Percentiles rank a stretch among this genome's conserved stretches.
Conservation (phyloP, 2,113 vertebrate genomes). For the Lophotis ruficrista region DNA sequence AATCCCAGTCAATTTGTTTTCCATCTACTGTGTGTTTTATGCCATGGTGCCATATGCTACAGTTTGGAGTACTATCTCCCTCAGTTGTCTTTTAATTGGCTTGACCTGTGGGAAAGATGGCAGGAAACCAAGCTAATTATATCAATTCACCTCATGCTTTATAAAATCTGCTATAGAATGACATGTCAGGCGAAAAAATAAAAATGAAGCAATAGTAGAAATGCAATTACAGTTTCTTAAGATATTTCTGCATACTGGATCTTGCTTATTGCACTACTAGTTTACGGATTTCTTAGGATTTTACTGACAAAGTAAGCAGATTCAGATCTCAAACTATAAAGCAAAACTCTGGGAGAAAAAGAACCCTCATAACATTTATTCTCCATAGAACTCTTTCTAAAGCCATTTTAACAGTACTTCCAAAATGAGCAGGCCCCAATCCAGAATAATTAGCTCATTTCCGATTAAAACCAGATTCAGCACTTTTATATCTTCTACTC, state of each 20-base stretch:
- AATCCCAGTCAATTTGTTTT: slow-evolving; percentile 54
- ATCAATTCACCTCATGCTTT: slow-evolving; percentile 60
- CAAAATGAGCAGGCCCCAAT: background rate
- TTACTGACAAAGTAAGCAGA: background rate
- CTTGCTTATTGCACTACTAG: background rate
- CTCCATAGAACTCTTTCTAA: background rate
- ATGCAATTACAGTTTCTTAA: background rate
- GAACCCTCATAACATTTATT: background rate
- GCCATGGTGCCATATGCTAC: slow-evolving; percentile 68
- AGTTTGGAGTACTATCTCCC: slow-evolving; percentile 56
- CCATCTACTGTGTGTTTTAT: slow-evolving; percentile 39
- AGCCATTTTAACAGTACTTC: background rate
- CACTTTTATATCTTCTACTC: background rate
- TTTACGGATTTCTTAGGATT: background rate
- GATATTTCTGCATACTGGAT: background rate
- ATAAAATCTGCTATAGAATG: slow-evolving; percentile 50
- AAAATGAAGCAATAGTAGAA: background rate
- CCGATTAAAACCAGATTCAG: background rate
- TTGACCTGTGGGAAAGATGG: slow-evolving; percentile 75
- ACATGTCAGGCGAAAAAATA: slow-evolving; percentile 17
- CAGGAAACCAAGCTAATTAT: slow-evolving; percentile 74
- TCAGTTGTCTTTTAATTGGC: slow-evolving; percentile 73
- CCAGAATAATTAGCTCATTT: background rate
- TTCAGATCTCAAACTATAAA: background rate
- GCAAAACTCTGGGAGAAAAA: background rate